phyloP scores from a whole-genome alignment of 2,888 invertebrate genomes.

The Ophraella communa region DNA sequence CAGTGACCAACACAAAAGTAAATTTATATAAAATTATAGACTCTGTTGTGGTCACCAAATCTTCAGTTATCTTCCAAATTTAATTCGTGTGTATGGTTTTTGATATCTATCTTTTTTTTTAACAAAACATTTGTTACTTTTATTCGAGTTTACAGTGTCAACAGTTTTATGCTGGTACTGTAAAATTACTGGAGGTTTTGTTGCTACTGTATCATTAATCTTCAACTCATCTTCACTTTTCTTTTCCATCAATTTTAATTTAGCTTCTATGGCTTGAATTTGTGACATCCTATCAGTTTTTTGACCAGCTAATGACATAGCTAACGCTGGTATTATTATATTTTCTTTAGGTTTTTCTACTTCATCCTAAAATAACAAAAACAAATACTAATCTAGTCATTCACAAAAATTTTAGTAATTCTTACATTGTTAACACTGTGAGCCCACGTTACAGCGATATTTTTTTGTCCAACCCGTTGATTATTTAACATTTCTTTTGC shows the following conservation, averaged over 20 bases:
- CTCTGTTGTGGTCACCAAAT: no score
- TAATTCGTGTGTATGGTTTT: constrained; percentile 45
- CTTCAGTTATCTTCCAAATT: constrained; percentile 27
- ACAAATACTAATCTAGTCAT: neutral
- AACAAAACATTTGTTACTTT: constrained; percentile 14
- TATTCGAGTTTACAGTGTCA: constrained; percentile 33
- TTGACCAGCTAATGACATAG: constrained; percentile 67
- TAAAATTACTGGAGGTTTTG: constrained; percentile 71
- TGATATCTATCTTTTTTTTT: constrained; percentile 43
- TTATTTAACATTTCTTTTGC: constrained; percentile 80
- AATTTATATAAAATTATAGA: no score
- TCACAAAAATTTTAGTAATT: no score
- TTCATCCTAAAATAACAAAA: constrained; percentile 70
- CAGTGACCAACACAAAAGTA: no score
- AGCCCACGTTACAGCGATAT: constrained; percentile 81
- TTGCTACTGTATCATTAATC: constrained; percentile 72
- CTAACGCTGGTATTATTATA: constrained; percentile 78
- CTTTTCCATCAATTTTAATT: constrained; percentile 79
- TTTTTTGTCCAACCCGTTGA: constrained; percentile 74
- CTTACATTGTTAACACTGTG: constrained; percentile 73
- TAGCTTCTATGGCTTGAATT: constrained; percentile 88
- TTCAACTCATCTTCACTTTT: constrained; percentile 75
- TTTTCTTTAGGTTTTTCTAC: constrained; percentile 77
- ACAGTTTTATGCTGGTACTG: constrained; percentile 65
- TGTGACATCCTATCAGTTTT: constrained; percentile 79